phyloP scores from a whole-genome alignment of 2,113 vertebrate genomes.

The Artemisiospiza belli region DNA sequence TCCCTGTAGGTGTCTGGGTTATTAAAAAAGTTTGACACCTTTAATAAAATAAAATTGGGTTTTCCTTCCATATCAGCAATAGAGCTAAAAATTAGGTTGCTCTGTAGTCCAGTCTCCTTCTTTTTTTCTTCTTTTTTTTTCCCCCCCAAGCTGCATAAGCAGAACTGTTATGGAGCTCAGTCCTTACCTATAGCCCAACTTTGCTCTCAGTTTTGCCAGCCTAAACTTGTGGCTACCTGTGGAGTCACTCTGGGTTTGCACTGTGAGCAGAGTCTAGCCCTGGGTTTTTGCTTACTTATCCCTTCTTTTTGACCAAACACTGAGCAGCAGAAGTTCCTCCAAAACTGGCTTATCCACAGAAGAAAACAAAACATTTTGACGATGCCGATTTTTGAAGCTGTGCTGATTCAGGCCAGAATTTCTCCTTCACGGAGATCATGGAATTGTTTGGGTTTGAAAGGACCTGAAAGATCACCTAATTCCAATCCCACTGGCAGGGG shows the following conservation, averaged over 20 bases:
- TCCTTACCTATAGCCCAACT: background rate
- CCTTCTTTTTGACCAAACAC: background rate
- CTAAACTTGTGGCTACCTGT: background rate
- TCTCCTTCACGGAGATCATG: background rate
- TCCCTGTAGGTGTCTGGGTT: background rate
- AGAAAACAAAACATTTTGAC: background rate
- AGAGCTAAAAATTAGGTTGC: background rate
- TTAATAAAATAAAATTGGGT: background rate
- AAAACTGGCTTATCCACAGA: background rate
- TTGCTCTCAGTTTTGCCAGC: background rate
- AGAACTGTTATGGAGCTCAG: background rate
- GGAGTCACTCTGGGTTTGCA: background rate
- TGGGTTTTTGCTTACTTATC: background rate
- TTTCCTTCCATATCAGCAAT: background rate
- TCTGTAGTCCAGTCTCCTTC: background rate
- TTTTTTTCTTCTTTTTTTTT: background rate
- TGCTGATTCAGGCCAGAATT: background rate
- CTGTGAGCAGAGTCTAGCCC: background rate
- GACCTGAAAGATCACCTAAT: background rate
- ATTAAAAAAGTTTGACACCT: slow-evolving; percentile 9
- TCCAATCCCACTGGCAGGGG: background rate
- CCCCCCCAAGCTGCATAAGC: background rate
- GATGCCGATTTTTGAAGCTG: background rate
- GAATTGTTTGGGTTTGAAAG: background rate
- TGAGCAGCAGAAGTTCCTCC: background rate